These are phyloP conservation scores for Chrysodeixis includens DNA, from an alignment of 2,888 invertebrate species.

Conservation along the genomic window DNA sequence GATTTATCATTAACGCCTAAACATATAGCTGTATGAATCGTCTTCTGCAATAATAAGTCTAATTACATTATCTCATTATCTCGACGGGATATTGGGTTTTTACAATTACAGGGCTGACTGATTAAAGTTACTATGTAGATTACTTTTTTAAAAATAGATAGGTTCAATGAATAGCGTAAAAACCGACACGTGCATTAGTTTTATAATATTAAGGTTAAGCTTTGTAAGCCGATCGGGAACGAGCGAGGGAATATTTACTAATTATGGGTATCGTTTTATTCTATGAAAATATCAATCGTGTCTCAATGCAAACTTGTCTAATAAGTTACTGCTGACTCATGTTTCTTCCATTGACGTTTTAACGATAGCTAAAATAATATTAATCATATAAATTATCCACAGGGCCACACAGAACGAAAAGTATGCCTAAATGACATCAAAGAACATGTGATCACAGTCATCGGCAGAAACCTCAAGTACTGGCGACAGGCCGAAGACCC, in stretches of 20 bases:
- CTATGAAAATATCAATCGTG: no score
- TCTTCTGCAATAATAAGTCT: neutral
- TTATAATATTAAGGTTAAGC: no score
- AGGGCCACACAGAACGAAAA: slow-evolving; percentile 77
- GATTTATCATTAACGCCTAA: neutral
- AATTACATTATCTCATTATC: neutral
- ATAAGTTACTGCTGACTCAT: no score
- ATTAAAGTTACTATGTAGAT: neutral
- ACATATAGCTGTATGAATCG: no score
- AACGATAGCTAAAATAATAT: no score
- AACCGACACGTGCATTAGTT: no score
- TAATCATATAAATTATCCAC: slow-evolving; percentile 27
- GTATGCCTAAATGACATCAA: slow-evolving; percentile 85
- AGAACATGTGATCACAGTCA: slow-evolving; percentile 84
- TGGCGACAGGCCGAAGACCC: slow-evolving; percentile 82
- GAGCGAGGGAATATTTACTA: no score
- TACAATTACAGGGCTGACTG: neutral
- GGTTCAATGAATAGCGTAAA: no score
- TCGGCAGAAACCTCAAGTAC: slow-evolving; percentile 86
- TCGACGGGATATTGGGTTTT: neutral
- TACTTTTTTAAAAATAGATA: neutral
- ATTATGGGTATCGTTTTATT: no score
- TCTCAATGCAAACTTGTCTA: no score
- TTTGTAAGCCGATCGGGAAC: no score
- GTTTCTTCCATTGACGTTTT: no score